These are phyloP conservation scores for Nomada lathburiana DNA, from an alignment of 2,888 invertebrate genomes.

Conservation along the genomic window DNA sequence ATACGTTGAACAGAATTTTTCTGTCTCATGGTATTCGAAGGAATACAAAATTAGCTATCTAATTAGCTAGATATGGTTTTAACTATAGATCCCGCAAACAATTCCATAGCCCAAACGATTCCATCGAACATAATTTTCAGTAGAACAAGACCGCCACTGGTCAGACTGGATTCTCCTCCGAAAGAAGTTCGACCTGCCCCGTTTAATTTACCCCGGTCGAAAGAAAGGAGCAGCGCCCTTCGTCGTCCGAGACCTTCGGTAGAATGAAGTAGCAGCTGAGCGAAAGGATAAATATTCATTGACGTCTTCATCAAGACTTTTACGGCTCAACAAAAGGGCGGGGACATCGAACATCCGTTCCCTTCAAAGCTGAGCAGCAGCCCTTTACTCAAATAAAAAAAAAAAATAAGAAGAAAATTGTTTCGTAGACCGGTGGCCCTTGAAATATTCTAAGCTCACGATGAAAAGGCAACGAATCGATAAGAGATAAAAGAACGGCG, in stretches of 20 bases:
- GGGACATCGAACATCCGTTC: constrained; percentile 17
- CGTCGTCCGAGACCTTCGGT: constrained; percentile 49
- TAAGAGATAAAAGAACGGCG: constrained; percentile 18
- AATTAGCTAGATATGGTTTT: not conserved
- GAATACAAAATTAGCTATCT: not conserved
- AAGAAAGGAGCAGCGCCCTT: constrained; percentile 64
- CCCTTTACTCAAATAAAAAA: not conserved
- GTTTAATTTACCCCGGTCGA: constrained; percentile 70
- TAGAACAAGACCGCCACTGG: constrained; percentile 3
- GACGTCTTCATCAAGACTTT: constrained; percentile 83
- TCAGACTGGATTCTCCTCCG: constrained; percentile 68
- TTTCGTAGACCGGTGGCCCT: not conserved
- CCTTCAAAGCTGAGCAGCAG: constrained; percentile 16
- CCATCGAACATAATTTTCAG: constrained; percentile 20
- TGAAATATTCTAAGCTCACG: not conserved
- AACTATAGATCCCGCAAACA: too few relatives aligned
- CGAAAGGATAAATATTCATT: constrained; percentile 83
- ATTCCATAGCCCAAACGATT: too few relatives aligned
- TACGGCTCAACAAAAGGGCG: constrained; percentile 70
- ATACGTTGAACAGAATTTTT: not conserved
- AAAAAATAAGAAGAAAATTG: not conserved
- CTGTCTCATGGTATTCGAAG: too few relatives aligned
- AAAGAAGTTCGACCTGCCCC: constrained; percentile 63
- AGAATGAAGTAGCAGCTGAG: constrained; percentile 70
- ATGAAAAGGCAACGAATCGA: constrained; percentile 24